Base-by-base conservation (phyloP, 2,888 invertebrate species). In the Stenodema calcarata region DNA sequence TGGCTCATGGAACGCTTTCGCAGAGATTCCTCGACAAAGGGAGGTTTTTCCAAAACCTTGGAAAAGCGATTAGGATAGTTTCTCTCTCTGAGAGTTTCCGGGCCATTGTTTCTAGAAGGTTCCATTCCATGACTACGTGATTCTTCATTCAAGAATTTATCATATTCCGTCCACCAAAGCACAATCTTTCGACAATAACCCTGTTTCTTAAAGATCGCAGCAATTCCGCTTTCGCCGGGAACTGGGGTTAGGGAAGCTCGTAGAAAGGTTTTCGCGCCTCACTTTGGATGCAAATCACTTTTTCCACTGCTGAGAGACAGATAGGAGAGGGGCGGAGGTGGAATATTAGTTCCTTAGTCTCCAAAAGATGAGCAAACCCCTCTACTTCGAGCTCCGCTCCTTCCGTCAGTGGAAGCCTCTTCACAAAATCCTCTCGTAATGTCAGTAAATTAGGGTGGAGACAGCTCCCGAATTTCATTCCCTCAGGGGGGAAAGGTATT, bases 351-450 rank as follows among this genome's bases (percentile, higher is more conserved):
- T 62, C 62, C 62, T 62, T 62, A 62, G 62, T 62, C 62, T 62
- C 62, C 62, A 62, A 62, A 62, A 62, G 62, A 62, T 62, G 62
- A 62, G 62, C 62, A 62, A 62, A 62, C 62, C 62, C 62, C n/a
- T 62, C 62, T 27, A 35, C 35, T 35, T 35, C 35, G 35, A 7
- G 35, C 35, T 7, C 35, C 62, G 18, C 27, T 23, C 27, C 27
- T 23, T 18, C 62, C 50, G 6, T 62, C n/a, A n/a, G 18, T 23
- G 62, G 62, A 62, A 62, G 62, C 62, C 62, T 62, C 62, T 62
- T 62, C 35, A 4, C 62, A 62, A 62, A 62, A 62, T 62, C 62
- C 62, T 62, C 62, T 62, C 62, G 62, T 62, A 62, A 62, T 62
- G 62, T 62, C 62, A 62, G 62, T 62, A 62, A 62, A 62, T 62